These are phyloP conservation scores for Leucopsar rothschildi DNA, from an alignment of 2,113 vertebrate genomes.

Conservation along the genomic window DNA sequence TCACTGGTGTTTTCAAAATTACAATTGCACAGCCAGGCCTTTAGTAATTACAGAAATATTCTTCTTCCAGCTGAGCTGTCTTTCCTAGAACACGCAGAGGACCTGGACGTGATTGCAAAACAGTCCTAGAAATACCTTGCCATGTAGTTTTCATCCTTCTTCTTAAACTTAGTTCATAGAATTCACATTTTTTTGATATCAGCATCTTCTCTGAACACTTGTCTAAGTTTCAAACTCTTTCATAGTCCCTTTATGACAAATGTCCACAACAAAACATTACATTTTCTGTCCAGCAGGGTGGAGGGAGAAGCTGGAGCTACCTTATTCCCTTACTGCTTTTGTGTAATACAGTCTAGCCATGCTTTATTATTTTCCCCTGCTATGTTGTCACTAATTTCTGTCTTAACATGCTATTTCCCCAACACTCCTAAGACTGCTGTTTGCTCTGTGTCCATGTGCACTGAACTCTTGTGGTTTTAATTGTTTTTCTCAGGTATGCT, in stretches of 20 bases:
- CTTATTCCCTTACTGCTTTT: background rate
- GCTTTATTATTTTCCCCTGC: background rate
- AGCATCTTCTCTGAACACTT: background rate
- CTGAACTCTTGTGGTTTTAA: conserved; percentile 27
- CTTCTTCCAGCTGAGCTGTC: background rate
- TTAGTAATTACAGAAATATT: background rate
- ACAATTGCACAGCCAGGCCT: background rate
- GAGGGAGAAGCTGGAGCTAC: background rate
- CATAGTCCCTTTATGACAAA: background rate
- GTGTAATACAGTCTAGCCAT: background rate
- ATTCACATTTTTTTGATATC: background rate
- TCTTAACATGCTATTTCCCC: background rate
- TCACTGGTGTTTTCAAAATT: background rate
- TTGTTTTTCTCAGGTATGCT: conserved; percentile 18
- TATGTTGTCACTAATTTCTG: background rate
- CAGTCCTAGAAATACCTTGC: background rate
- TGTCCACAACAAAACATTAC: background rate
- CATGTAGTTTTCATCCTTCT: background rate
- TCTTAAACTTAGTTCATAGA: background rate
- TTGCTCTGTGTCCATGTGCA: background rate
- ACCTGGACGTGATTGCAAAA: background rate
- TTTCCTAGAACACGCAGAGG: background rate
- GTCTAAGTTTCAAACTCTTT: background rate
- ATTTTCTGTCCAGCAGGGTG: background rate
- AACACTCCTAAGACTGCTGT: background rate